Base-by-base conservation (phyloP, 2,797 vertebrate species). In the Monodelphis domestica region DNA sequence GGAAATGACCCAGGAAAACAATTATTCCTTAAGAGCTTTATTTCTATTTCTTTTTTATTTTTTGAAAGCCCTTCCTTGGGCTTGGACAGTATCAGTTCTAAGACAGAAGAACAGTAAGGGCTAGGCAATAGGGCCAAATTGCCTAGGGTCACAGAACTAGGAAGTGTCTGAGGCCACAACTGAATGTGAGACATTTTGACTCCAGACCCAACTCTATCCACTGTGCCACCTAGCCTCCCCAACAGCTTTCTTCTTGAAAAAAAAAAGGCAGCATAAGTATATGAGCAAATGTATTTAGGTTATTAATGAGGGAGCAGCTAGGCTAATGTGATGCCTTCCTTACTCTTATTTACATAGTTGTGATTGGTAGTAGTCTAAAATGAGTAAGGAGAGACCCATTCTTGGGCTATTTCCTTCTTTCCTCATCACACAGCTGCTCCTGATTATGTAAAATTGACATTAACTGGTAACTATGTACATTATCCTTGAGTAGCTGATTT, bases 281-380 rank as follows among this genome's bases (percentile, higher is more conserved):
- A 56, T 56, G 90, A 90, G 59, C 59, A 84, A 38, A 55, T 88
- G 4, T 54, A 78, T 78, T 88, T 53, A 89, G 54, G 9, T 28
- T 50, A 91, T 11, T 51, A 89, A 78, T 17, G 53, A 51, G 52
- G 17, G 21, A 45, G 50, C 28, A 38, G 87, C 38, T 90, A 56
- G 88, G 52, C 54, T 91, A 56, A 84, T 14, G 1, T 10, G 45
- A 51, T 26, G 88, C 9, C n/a, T 59, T 14, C n/a, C 95, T 94
- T 78, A 56, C 4, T n/a, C 89, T 92, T 94, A 30, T 55, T 90
- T 94, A 84, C 21, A 11, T 89, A 30, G 15, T 89, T 96, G 12
- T 57, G 56, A 38, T n/a, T 38, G n/a, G 17, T 38, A 88, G 30
- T 63, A 93, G 15, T 50, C 57, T 63, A 89, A 84, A 88, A 52